Evolutionary conservation across 2,113 vertebrate species (phyloP).

Genomic region (Sisor rabdophorus): DNA sequence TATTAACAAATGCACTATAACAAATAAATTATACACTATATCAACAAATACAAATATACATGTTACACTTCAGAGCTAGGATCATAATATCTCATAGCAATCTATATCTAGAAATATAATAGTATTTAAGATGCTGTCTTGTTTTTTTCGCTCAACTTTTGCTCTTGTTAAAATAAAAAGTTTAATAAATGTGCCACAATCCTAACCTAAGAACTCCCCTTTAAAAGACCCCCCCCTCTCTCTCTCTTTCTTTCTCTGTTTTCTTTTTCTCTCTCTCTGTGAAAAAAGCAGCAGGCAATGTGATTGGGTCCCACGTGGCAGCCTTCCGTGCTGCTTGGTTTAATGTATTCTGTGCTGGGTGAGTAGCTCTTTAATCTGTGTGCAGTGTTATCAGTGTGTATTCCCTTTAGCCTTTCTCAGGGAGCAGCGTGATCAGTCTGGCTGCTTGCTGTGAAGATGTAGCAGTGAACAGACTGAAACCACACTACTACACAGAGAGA

Average conservation of each 20-base stretch:
- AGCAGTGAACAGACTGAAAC: slow-evolving; percentile 11
- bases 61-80: slow-evolving; percentile 3
- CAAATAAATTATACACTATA: too few relatives aligned
- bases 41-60: too few relatives aligned
- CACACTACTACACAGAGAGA: slow-evolving; percentile 4
- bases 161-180: not conserved
- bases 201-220: not conserved
- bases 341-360: slow-evolving; percentile 42
- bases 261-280: not conserved
- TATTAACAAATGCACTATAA: too few relatives aligned
- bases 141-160: not conserved
- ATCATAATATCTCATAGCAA: slow-evolving; percentile 37
- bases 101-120: not conserved
- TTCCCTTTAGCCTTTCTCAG: slow-evolving; percentile 28
- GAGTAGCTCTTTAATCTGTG: slow-evolving; percentile 47
- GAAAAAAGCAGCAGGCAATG: slow-evolving; percentile 46
- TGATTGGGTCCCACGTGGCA: slow-evolving; percentile 46
- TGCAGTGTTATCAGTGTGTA: slow-evolving; percentile 33
- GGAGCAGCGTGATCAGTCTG: slow-evolving; percentile 34
- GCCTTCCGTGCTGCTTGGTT: slow-evolving; percentile 32
- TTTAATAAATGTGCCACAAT: slow-evolving; percentile 10
- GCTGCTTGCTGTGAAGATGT: slow-evolving; percentile 28
- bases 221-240: not conserved
- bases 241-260: not conserved
- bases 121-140: not conserved